Percentiles rank a stretch among this genome's conserved stretches.
phyloP scores from a whole-genome alignment of 2,113 vertebrate genomes.

The Cercocebus atys region DNA sequence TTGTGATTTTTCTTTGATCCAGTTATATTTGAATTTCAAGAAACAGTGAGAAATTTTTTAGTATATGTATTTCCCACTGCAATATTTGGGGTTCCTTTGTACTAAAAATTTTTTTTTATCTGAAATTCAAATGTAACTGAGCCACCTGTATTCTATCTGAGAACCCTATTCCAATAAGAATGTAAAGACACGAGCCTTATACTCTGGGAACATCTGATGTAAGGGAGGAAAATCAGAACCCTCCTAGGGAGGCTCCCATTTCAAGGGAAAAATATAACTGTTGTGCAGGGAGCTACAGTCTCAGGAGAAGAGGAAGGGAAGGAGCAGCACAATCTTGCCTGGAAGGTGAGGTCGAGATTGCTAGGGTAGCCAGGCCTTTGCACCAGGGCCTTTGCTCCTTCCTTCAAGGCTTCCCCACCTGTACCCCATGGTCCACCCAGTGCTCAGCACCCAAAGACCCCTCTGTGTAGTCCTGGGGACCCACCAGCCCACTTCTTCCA shows the following conservation, averaged over 20 bases:
- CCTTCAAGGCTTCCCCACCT: neutral
- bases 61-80: neutral
- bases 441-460: neutral
- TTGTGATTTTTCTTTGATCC: neutral
- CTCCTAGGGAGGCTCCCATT: neutral
- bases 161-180: neutral
- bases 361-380: neutral
- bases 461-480: neutral
- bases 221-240: neutral
- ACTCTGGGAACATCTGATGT: neutral
- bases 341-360: neutral
- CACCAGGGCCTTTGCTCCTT: neutral
- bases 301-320: neutral
- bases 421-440: neutral
- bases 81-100: neutral
- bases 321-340: neutral
- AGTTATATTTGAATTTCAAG: slow-evolving; percentile 22
- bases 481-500: too few species aligned
- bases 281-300: neutral
- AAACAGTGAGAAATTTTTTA: slow-evolving; percentile 1
- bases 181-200: neutral
- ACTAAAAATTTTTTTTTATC: neutral
- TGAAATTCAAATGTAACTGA: slow-evolving; percentile 42
- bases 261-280: neutral
- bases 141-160: neutral